phyloP scores from a whole-genome alignment of 2,888 invertebrate species.

The Limnephilus lunatus region DNA sequence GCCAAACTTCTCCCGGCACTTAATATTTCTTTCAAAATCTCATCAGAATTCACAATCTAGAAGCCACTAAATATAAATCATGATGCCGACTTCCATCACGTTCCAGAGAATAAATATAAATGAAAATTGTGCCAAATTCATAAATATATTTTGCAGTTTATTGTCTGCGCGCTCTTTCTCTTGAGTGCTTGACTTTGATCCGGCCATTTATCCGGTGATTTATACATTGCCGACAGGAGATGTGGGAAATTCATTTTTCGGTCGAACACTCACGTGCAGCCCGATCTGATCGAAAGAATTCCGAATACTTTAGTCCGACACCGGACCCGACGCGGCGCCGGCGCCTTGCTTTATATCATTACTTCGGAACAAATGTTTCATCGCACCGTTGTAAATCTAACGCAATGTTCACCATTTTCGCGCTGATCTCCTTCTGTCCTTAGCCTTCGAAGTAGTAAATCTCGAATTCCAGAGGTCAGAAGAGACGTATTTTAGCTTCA shows the following conservation, averaged over 20 bases:
- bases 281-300: constrained; percentile 9
- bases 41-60: background rate
- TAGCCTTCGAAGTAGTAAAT: constrained; percentile 39
- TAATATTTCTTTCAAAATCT: constrained; percentile 30
- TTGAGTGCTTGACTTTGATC: constrained; percentile 14
- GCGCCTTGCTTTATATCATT: background rate
- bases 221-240: constrained; percentile 35
- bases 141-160: constrained; percentile 32
- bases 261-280: constrained; percentile 11
- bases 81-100: background rate
- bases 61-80: background rate
- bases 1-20: background rate
- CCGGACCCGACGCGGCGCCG: background rate
- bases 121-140: background rate
- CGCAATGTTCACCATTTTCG: background rate
- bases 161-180: constrained; percentile 38
- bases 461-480: constrained; percentile 30
- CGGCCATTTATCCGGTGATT: constrained; percentile 34
- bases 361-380: background rate
- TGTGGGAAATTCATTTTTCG: constrained; percentile 39
- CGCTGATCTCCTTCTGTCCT: background rate
- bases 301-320: background rate
- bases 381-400: constrained; percentile 22
- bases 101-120: constrained; percentile 16
- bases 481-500: constrained; percentile 35